These are phyloP conservation scores for Peribatodes rhomboidaria DNA, from an alignment of 2,888 invertebrate genomes.

Conservation along the genomic window DNA sequence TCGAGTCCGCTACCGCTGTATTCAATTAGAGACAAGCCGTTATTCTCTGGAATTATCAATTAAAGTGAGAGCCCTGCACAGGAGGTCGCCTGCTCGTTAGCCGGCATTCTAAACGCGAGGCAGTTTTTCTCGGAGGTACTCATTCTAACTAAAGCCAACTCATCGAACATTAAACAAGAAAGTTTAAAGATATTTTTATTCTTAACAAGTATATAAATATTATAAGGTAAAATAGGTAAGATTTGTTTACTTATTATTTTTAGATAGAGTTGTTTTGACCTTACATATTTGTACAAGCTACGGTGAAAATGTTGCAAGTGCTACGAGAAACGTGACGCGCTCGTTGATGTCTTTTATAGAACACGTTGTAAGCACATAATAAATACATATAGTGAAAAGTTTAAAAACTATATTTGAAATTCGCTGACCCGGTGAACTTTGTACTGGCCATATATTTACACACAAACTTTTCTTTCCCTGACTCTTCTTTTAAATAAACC, in stretches of 20 bases:
- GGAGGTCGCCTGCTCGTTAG: slow-evolving; percentile 57
- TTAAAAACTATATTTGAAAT: too few species aligned
- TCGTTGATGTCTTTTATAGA: slow-evolving; percentile 66
- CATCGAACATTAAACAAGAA: neutral
- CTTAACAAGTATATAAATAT: too few species aligned
- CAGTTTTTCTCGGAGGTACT: slow-evolving; percentile 28
- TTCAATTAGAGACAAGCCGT: slow-evolving; percentile 73
- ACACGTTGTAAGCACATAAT: neutral
- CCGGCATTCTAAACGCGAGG: slow-evolving; percentile 44
- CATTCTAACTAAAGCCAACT: slow-evolving; percentile 1
- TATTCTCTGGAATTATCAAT: slow-evolving; percentile 69
- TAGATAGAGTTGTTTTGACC: too few species aligned
- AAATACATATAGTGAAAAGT: too few species aligned
- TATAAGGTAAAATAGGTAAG: too few species aligned
- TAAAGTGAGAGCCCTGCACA: slow-evolving; percentile 54
- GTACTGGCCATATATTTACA: too few species aligned
- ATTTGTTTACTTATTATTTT: too few species aligned
- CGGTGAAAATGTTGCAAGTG: neutral
- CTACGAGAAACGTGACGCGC: slow-evolving; percentile 18
- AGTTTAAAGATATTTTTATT: too few species aligned
- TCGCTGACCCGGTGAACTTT: too few species aligned
- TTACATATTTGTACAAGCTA: too few species aligned
- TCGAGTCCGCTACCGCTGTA: slow-evolving; percentile 68
- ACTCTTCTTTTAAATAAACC: too few species aligned
- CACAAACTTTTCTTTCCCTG: too few species aligned